A percentile compares a stretch with the other conserved stretches of the same genome.
phyloP scores from a whole-genome alignment of 2,888 invertebrate species.

The Harpalus rufipes region DNA sequence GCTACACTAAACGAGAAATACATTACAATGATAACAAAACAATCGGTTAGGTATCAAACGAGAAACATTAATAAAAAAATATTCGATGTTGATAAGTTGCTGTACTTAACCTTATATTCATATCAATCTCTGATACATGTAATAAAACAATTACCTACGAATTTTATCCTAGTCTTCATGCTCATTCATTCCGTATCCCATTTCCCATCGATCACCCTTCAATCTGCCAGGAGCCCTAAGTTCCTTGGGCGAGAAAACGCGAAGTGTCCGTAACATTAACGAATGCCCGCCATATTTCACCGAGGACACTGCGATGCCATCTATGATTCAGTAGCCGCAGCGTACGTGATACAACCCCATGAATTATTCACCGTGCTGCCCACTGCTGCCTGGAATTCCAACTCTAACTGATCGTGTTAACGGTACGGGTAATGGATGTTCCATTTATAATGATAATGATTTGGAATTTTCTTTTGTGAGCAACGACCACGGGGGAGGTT shows the following conservation, averaged over 20 bases:
- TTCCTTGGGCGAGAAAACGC: slow-evolving; percentile 42
- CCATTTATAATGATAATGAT: slow-evolving; percentile 1
- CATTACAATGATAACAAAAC: neutral
- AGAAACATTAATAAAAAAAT: neutral
- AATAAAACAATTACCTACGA: neutral
- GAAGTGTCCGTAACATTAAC: slow-evolving; percentile 45
- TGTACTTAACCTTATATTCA: neutral
- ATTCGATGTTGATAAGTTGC: too few relatives aligned
- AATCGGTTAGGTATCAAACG: neutral
- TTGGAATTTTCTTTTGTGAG: slow-evolving; percentile 5
- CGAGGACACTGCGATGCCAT: slow-evolving; percentile 55
- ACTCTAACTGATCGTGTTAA: slow-evolving; percentile 55
- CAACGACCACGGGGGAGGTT: neutral
- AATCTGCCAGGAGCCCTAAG: slow-evolving; percentile 6
- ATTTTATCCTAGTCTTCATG: neutral
- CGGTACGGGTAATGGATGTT: slow-evolving; percentile 8
- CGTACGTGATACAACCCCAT: slow-evolving; percentile 33
- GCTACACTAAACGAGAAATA: slow-evolving; percentile 38
- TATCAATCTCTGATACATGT: neutral
- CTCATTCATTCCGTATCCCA: slow-evolving; percentile 2
- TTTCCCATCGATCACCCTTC: slow-evolving; percentile 24
- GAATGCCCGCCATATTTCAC: slow-evolving; percentile 56
- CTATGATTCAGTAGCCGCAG: slow-evolving; percentile 53
- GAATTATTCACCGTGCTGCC: slow-evolving; percentile 32
- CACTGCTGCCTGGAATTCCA: slow-evolving; percentile 9